These are phyloP conservation scores for Otolemur crassicaudatus DNA, from an alignment of 2,797 vertebrate genomes.

Conservation along the genomic window DNA sequence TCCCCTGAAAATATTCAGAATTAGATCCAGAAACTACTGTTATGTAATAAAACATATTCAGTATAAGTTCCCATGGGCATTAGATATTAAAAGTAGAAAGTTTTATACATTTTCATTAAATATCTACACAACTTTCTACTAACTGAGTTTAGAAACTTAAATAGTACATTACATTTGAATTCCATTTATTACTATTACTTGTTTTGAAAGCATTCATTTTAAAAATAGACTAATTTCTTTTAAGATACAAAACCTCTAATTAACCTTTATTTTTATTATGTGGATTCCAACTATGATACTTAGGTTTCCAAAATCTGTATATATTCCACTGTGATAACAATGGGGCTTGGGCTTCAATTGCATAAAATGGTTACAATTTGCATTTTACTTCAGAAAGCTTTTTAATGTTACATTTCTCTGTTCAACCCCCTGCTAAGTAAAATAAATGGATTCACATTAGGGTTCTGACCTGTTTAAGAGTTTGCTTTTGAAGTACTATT, in stretches of 20 bases:
- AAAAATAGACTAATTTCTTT: constrained; percentile 75
- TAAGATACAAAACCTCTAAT: constrained; percentile 72
- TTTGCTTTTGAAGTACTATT: constrained; percentile 68
- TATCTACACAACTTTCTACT: neutral
- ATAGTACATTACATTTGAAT: constrained; percentile 82
- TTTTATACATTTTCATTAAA: constrained; percentile 61
- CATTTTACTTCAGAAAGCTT: constrained; percentile 71
- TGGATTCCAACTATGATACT: constrained; percentile 17
- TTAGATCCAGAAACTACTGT: constrained; percentile 82
- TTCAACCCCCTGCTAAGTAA: constrained; percentile 71
- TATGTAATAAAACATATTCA: constrained; percentile 78
- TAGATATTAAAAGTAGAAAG: constrained; percentile 81
- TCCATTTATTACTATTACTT: constrained; percentile 81
- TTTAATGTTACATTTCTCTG: constrained; percentile 70
- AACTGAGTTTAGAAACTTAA: constrained; percentile 78
- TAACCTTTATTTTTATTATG: constrained; percentile 62
- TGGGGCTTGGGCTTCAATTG: constrained; percentile 63
- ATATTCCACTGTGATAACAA: constrained; percentile 57
- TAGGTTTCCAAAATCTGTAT: constrained; percentile 11
- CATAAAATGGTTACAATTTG: constrained; percentile 71
- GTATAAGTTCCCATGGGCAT: constrained; percentile 80
- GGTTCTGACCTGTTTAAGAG: constrained; percentile 73
- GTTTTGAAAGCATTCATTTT: constrained; percentile 78
- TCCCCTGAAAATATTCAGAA: constrained; percentile 74
- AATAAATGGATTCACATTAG: constrained; percentile 79